Evolutionary conservation across 1,140 invertebrate species (phyloP).

Genomic region (Cotesia vestalis): DNA sequence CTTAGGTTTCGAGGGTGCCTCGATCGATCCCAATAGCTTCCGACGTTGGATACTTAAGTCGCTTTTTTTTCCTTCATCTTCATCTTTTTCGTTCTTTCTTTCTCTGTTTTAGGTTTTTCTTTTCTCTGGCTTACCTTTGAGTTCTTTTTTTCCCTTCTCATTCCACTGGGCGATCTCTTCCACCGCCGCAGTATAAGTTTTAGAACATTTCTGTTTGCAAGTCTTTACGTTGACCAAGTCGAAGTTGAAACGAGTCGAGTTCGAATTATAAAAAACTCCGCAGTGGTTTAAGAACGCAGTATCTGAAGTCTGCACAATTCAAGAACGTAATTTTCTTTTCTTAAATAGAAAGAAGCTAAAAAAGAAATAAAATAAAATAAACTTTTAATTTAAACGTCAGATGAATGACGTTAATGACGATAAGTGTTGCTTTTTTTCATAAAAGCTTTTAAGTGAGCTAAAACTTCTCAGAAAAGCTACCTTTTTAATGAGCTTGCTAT

Average conservation of each 20-base stretch:
- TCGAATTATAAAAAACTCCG: slow-evolving; percentile 31
- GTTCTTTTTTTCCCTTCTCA: too few relatives aligned
- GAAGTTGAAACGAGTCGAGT: slow-evolving; percentile 25
- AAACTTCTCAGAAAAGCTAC: slow-evolving; percentile 24
- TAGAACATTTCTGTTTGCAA: slow-evolving; percentile 25
- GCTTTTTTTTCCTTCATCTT: background rate
- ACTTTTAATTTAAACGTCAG: slow-evolving; percentile 32
- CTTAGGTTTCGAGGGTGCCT: slow-evolving; percentile 24
- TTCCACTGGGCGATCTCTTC: background rate
- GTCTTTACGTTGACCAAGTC: slow-evolving; percentile 32
- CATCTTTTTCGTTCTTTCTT: slow-evolving; percentile 21
- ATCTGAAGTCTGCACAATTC: too few relatives aligned
- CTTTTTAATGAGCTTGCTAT: slow-evolving; percentile 27
- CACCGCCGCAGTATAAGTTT: slow-evolving; percentile 28
- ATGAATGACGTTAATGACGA: slow-evolving; percentile 34
- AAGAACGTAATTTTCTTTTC: background rate
- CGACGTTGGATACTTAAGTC: slow-evolving; percentile 23
- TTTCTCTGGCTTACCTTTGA: background rate
- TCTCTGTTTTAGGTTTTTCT: background rate
- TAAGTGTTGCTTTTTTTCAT: slow-evolving; percentile 32
- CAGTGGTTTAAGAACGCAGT: slow-evolving; percentile 9
- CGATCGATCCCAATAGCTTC: slow-evolving; percentile 31
- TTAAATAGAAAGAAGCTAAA: background rate
- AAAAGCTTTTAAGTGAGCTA: slow-evolving; percentile 14
- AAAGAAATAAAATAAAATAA: background rate